phyloP scores from a whole-genome alignment of 2,113 vertebrate genomes.

The Mesocricetus auratus region DNA sequence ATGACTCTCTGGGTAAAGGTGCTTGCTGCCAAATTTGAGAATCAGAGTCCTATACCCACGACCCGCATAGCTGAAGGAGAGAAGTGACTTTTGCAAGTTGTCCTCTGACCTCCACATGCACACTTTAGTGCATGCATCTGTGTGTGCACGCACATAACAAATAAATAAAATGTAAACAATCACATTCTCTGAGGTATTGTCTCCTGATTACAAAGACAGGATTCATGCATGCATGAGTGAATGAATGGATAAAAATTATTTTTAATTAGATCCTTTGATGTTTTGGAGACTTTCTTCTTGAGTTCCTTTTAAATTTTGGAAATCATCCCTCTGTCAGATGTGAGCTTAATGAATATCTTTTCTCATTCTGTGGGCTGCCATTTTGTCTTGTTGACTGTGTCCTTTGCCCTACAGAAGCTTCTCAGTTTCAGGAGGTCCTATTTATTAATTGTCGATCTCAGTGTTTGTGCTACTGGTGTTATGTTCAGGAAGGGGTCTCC shows the following conservation, averaged over 20 bases:
- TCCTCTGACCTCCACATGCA: neutral
- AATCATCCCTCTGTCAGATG: no score
- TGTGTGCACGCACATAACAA: neutral
- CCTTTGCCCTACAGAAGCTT: no score
- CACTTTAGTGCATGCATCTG: neutral
- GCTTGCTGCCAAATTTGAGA: neutral
- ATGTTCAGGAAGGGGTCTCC: no score
- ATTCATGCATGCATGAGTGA: neutral
- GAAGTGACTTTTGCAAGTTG: neutral
- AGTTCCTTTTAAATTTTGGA: no score
- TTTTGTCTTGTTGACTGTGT: no score
- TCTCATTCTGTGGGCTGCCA: no score
- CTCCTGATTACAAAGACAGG: neutral
- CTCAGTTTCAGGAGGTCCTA: no score
- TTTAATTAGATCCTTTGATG: no score
- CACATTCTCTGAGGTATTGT: neutral
- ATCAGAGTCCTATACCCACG: neutral
- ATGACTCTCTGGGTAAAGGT: neutral
- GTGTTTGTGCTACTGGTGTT: no score
- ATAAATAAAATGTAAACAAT: neutral
- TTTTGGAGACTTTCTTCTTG: no score
- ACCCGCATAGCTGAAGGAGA: neutral
- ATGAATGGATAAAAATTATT: slow-evolving; percentile 14
- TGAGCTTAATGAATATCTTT: no score
- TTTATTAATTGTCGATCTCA: no score